Evolutionary conservation across 2,888 invertebrate genomes (phyloP), one percentile per base, ranked within the genome.

Genomic region (Trichogramma dendrolimi): DNA sequence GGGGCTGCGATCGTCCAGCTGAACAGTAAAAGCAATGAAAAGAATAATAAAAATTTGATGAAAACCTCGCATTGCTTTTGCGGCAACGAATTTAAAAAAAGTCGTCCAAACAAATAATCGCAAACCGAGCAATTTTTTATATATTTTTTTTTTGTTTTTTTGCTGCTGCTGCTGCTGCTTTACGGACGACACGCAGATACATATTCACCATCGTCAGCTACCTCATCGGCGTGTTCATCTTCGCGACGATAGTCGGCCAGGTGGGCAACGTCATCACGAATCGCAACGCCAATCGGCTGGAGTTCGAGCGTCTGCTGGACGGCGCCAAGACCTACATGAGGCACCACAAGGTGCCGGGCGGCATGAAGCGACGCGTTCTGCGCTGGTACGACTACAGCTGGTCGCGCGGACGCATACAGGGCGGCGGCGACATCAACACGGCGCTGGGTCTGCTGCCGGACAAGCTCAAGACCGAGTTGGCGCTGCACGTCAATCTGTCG

Each of bases 351-450:
- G 94, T 94, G 40, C 96, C 96, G 5, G 91, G 93, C 46, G 94
- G 94, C 14, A 94, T 97, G 92, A 96, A 96, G 79, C 84, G 94
- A n/a, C 83, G 96, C 38, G 96, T 97, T 1, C 86, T 96, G 43
- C 85, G 96, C 6, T 96, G 96, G 96, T 97, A 96, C 81, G 96
- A 96, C 81, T 97, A 97, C 80, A 96, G 96, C 41, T 96, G 96
- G 96, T 96, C 96, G 4, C 85, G 96, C 63, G 96, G 96, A 5
- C 84, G 96, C 56, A 95, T 96, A 73, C 95, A 95, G 79, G 96
- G 96, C 3, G 95, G 94, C 1, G 94, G 95, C 6, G 96, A 96
- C 80, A 96, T 96, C 77, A 96, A 96, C 77, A 95, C 96, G 1
- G 94, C 94, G 2, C 83, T 96, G 58, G 95, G 95, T 8, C 82